Conservation (phyloP, 2,113 vertebrate genomes). For the Nesogale talazaci region DNA sequence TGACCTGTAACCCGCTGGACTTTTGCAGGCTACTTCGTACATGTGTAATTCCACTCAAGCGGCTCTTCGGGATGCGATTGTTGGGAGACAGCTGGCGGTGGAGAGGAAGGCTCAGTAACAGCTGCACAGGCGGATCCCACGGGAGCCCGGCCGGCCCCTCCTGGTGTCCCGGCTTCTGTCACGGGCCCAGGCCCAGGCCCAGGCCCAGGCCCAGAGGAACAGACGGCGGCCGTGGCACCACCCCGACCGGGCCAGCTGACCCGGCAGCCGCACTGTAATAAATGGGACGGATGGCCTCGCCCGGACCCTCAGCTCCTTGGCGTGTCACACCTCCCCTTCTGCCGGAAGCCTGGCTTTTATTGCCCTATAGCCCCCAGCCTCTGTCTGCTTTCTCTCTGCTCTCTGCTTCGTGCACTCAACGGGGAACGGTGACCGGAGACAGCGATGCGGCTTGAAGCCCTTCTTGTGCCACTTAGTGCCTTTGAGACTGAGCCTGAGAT, state of each 20-base stretch:
- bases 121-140: neutral
- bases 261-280: slow-evolving; percentile 18
- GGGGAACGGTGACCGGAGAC: slow-evolving; percentile 26
- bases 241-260: neutral
- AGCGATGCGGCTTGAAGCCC: slow-evolving; percentile 53
- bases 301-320: neutral
- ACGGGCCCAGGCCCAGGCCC: neutral
- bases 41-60: slow-evolving; percentile 75
- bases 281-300: slow-evolving; percentile 45
- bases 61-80: slow-evolving; percentile 8
- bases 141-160: neutral
- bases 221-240: neutral
- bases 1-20: slow-evolving; percentile 50
- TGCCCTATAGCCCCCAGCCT: slow-evolving; percentile 50
- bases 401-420: slow-evolving; percentile 82
- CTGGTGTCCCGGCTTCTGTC: slow-evolving; percentile 33
- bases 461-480: slow-evolving; percentile 78
- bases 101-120: slow-evolving; percentile 76
- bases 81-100: neutral
- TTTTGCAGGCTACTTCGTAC: slow-evolving; percentile 79
- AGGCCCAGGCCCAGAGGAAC: slow-evolving; percentile 24
- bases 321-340: slow-evolving; percentile 44
- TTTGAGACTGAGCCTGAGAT: slow-evolving; percentile 57
- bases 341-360: slow-evolving; percentile 63
- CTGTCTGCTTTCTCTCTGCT: neutral